phyloP scores from a whole-genome alignment of 1,140 invertebrate genomes.

The Hermatobates lingyangjiaoensis region DNA sequence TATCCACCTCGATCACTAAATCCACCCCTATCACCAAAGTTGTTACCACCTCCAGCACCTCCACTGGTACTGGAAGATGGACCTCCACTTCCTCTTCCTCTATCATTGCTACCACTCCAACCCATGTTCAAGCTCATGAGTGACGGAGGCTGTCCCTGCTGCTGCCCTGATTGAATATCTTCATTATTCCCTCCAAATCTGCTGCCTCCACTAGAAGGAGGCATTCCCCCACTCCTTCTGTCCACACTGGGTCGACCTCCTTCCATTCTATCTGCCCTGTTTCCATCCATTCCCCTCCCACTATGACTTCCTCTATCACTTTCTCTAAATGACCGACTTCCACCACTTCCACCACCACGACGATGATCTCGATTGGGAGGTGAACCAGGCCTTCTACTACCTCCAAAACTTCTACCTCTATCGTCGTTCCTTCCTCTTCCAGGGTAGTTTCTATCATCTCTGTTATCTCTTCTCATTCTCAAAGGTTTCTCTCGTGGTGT shows the following conservation, averaged over 20 bases:
- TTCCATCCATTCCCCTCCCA: background rate
- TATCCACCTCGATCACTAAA: background rate
- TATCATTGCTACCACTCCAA: background rate
- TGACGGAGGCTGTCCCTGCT: background rate
- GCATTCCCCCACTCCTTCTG: background rate
- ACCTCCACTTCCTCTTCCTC: background rate
- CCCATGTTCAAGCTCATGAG: background rate
- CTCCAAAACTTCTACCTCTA: constrained; percentile 3
- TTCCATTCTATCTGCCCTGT: background rate
- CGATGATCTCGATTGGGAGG: too few species aligned
- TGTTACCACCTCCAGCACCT: too few species aligned
- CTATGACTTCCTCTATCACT: background rate
- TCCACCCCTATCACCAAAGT: background rate
- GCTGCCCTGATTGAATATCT: background rate
- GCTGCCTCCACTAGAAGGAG: background rate
- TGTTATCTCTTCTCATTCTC: background rate
- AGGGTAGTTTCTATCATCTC: background rate
- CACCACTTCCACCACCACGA: background rate
- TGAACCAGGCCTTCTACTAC: background rate
- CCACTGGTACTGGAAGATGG: too few species aligned
- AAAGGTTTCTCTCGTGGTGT: background rate
- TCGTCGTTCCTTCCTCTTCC: background rate
- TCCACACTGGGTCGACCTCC: background rate
- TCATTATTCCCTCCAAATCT: background rate
- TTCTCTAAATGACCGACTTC: too few species aligned